Conservation (phyloP, 2,113 vertebrate genomes). For the Macrotis lagotis region DNA sequence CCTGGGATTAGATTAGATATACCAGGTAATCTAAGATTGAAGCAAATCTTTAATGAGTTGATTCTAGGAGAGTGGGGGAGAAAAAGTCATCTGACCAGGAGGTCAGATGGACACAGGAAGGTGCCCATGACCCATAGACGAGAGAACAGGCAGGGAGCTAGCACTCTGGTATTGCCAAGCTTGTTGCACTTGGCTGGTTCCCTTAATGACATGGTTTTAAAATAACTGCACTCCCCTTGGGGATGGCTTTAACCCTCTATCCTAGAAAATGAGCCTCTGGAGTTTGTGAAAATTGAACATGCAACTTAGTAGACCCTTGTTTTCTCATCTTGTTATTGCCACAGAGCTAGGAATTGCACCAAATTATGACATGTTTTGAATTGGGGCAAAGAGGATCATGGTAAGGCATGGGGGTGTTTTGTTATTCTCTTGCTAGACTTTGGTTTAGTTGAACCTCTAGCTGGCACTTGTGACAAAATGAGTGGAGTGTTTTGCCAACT, state of each 20-base stretch:
- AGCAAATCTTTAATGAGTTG: background rate
- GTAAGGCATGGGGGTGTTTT: background rate
- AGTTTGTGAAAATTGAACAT: conserved; percentile 41
- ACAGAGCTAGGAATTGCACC: background rate
- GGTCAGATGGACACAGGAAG: background rate
- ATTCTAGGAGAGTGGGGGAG: background rate
- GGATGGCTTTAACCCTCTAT: background rate
- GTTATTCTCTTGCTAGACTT: background rate
- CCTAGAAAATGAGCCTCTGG: conserved; percentile 25
- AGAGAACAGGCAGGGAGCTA: background rate
- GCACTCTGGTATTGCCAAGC: background rate
- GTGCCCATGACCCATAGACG: background rate
- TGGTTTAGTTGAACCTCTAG: background rate
- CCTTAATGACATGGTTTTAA: conserved; percentile 11
- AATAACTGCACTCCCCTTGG: background rate
- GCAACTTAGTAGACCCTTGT: conserved; percentile 27
- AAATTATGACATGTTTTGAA: background rate
- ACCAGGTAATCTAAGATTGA: background rate
- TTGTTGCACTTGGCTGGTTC: background rate
- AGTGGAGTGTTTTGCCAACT: conserved; percentile 12
- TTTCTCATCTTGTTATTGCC: background rate
- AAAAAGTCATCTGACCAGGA: background rate
- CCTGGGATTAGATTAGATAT: background rate
- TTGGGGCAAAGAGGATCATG: background rate
- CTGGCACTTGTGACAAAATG: conserved; percentile 14